A percentile compares a stretch with the other conserved stretches of the same genome.
Evolutionary conservation across 2,888 invertebrate species (phyloP).

Genomic region (Nephrotoma guestfalica): DNA sequence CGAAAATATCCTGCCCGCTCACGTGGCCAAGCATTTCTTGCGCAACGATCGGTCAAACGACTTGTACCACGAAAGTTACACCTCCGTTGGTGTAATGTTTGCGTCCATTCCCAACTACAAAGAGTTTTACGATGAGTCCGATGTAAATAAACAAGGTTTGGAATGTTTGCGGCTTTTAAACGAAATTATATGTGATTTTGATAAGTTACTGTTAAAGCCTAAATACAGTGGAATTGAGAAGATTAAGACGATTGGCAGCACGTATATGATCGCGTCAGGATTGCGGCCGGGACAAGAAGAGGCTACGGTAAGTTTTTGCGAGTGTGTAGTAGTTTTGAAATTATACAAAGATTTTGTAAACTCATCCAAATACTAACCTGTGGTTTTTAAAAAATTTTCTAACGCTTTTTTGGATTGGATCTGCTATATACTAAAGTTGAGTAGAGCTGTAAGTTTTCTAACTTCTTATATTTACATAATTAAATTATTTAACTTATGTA

Average conservation of each 20-base stretch:
- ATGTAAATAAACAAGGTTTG: constrained; percentile 88
- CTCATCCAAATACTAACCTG: background rate
- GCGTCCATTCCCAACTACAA: constrained; percentile 97
- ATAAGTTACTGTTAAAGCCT: constrained; percentile 82
- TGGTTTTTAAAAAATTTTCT: background rate
- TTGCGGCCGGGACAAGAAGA: constrained; percentile 77
- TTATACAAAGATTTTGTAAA: background rate
- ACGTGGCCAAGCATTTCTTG: constrained; percentile 89
- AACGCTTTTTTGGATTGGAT: constrained; percentile 1
- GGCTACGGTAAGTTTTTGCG: constrained; percentile 37
- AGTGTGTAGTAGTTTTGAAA: background rate
- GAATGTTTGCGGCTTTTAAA: constrained; percentile 88
- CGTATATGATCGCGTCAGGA: constrained; percentile 96
- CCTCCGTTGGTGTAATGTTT: constrained; percentile 93
- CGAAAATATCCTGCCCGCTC: constrained; percentile 91
- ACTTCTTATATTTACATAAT: background rate
- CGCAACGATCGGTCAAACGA: constrained; percentile 52
- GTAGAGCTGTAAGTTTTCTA: constrained; percentile 1
- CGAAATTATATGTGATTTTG: constrained; percentile 97
- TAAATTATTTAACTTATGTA: background rate
- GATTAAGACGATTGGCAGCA: constrained; percentile 96
- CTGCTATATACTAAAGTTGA: background rate
- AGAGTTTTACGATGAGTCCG: constrained; percentile 94
- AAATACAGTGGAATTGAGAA: constrained; percentile 95
- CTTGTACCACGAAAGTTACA: constrained; percentile 87